These are phyloP conservation scores for Astyanax mexicanus DNA, from an alignment of 2,797 vertebrate species.

Conservation along the genomic window DNA sequence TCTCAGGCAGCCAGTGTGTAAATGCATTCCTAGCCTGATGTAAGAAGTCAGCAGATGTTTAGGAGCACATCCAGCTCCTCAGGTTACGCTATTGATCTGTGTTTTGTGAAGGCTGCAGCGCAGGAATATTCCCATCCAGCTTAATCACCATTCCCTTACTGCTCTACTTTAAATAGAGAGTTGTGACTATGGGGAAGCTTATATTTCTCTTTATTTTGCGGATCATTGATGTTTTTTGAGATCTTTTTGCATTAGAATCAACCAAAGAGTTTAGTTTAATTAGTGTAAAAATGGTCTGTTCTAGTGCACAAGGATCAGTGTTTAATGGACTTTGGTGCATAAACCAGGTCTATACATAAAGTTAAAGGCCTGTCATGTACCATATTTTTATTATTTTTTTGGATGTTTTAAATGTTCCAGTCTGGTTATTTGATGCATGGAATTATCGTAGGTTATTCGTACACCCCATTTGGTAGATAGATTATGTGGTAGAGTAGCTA, in stretches of 20 bases:
- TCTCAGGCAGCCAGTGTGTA: not conserved
- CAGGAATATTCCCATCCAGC: not conserved
- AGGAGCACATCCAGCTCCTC: not conserved
- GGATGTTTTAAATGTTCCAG: no score
- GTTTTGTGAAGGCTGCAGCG: not conserved
- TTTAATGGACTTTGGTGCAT: not conserved
- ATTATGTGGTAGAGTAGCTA: no score
- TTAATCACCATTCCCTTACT: slow-evolving; percentile 7
- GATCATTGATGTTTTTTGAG: not conserved
- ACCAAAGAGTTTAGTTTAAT: not conserved
- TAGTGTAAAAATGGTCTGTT: not conserved
- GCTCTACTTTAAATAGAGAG: not conserved
- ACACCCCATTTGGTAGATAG: no score
- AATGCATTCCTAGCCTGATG: not conserved
- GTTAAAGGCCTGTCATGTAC: no score
- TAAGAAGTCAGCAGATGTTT: not conserved
- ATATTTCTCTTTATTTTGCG: not conserved
- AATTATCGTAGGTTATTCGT: no score
- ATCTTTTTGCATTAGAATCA: no score
- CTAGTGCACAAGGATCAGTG: not conserved
- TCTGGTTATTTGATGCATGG: no score
- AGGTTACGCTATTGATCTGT: not conserved
- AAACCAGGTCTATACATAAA: not conserved
- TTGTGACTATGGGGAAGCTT: not conserved
- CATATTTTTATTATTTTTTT: no score